Percentiles rank a stretch among this genome's conserved stretches.
Evolutionary conservation across 2,113 vertebrate genomes (phyloP).

Genomic region (Notechis scutatus): DNA sequence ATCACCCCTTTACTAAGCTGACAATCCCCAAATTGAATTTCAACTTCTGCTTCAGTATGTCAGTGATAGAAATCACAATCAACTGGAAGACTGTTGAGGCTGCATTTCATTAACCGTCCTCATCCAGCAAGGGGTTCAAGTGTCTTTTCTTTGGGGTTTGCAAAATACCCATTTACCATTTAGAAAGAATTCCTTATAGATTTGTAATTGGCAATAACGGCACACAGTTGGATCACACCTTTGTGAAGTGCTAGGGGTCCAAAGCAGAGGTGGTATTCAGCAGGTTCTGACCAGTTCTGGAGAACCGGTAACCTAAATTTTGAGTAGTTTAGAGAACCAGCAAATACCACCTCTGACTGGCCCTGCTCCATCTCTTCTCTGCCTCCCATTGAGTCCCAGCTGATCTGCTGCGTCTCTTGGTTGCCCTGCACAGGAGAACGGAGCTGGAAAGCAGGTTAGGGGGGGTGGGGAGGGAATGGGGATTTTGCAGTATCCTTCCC

Average conservation of each 20-base stretch:
- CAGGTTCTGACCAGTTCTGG: too few species aligned
- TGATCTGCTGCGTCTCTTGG: too few species aligned
- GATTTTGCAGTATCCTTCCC: too few species aligned
- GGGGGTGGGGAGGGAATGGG: too few species aligned
- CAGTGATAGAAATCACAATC: slow-evolving; percentile 59
- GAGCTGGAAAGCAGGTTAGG: too few species aligned
- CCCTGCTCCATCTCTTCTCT: too few species aligned
- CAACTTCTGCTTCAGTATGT: slow-evolving; percentile 53
- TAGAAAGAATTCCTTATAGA: slow-evolving; percentile 38
- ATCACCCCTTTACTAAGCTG: slow-evolving; percentile 55
- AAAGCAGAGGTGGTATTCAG: neutral
- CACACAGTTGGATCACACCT: neutral
- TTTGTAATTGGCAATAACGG: neutral
- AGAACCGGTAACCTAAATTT: too few species aligned
- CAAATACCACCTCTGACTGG: too few species aligned
- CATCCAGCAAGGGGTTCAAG: neutral
- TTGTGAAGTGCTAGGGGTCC: neutral
- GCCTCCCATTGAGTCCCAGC: too few species aligned
- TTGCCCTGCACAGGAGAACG: too few species aligned
- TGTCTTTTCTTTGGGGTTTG: neutral
- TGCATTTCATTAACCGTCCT: slow-evolving; percentile 38
- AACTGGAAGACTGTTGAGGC: slow-evolving; percentile 54
- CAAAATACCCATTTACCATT: neutral
- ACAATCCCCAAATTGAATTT: slow-evolving; percentile 67
- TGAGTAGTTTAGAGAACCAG: too few species aligned